Conservation (phyloP, 2,888 invertebrate genomes). For the Cremastobaeus sp. region DNA sequence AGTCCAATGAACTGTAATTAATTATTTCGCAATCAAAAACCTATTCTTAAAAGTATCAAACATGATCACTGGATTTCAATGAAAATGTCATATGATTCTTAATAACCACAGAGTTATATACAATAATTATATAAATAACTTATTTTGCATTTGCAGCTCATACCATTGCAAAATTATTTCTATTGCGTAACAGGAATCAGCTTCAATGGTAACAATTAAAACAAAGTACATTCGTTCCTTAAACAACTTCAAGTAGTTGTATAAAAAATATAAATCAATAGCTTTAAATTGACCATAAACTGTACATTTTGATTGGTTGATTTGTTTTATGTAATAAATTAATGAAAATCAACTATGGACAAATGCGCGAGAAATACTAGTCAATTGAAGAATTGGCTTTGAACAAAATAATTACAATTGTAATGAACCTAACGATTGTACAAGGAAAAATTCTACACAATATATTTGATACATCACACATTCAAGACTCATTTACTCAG, state of each 20-base stretch:
- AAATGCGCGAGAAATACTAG: slow-evolving; percentile 34
- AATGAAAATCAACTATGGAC: slow-evolving; percentile 27
- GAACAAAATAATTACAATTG: slow-evolving; percentile 10
- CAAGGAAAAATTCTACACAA: slow-evolving; percentile 4
- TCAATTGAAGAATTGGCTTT: background rate
- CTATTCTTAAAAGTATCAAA: too few relatives aligned
- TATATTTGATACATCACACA: too few relatives aligned
- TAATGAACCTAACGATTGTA: slow-evolving; percentile 2
- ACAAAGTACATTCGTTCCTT: background rate
- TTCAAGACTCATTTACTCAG: slow-evolving; percentile 11
- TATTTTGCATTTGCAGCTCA: too few relatives aligned
- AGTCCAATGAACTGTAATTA: too few relatives aligned
- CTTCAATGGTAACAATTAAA: slow-evolving; percentile 1
- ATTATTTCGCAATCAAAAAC: too few relatives aligned
- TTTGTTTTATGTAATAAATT: slow-evolving; percentile 29
- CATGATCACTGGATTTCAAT: too few relatives aligned
- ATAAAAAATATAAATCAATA: slow-evolving; percentile 14
- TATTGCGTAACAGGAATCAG: background rate
- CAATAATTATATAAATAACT: too few relatives aligned
- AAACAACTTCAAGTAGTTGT: background rate
- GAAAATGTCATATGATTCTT: too few relatives aligned
- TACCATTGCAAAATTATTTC: too few relatives aligned
- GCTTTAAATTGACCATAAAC: slow-evolving; percentile 3
- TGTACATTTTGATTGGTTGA: slow-evolving; percentile 43
- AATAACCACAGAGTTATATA: too few relatives aligned